Conservation (phyloP, 2,113 vertebrate species). For the Columba janthina region DNA sequence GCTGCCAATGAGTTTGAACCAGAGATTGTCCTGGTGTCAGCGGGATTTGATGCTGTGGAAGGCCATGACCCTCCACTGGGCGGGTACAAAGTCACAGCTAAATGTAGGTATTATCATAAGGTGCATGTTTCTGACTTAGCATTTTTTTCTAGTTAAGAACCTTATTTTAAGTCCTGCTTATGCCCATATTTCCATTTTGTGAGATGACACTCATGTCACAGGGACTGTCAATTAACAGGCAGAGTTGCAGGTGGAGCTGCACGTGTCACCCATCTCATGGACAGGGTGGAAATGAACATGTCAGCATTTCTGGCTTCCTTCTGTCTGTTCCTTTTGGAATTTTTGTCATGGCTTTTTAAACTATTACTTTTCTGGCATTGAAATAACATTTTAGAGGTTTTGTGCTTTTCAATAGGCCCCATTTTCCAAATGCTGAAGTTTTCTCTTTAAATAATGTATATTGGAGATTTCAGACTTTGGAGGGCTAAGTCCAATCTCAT, state of each 20-base stretch:
- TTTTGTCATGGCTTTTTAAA: background rate
- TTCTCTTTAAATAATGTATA: constrained; percentile 9
- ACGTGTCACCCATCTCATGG: rapidly evolving
- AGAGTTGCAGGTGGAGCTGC: background rate
- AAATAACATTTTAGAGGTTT: constrained; percentile 32
- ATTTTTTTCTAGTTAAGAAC: background rate
- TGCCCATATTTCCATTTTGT: background rate
- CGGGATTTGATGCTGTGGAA: constrained; percentile 85
- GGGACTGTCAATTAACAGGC: background rate
- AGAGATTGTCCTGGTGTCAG: constrained; percentile 83
- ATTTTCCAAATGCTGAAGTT: constrained; percentile 34
- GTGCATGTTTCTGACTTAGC: background rate
- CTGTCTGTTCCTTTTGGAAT: constrained; percentile 1
- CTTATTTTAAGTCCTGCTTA: background rate
- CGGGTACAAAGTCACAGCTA: constrained; percentile 84
- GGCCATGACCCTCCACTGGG: constrained; percentile 82
- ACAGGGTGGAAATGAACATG: background rate
- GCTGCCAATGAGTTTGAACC: constrained; percentile 82
- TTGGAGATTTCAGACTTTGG: constrained; percentile 12
- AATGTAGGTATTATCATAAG: constrained; percentile 76
- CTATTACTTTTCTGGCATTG: constrained; percentile 31
- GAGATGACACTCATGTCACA: background rate
- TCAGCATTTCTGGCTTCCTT: background rate
- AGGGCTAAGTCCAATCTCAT: background rate
- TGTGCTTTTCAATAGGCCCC: constrained; percentile 18